These are phyloP conservation scores for Scaptomyza polygonia DNA, from an alignment of 2,888 invertebrate species.

Conservation along the genomic window DNA sequence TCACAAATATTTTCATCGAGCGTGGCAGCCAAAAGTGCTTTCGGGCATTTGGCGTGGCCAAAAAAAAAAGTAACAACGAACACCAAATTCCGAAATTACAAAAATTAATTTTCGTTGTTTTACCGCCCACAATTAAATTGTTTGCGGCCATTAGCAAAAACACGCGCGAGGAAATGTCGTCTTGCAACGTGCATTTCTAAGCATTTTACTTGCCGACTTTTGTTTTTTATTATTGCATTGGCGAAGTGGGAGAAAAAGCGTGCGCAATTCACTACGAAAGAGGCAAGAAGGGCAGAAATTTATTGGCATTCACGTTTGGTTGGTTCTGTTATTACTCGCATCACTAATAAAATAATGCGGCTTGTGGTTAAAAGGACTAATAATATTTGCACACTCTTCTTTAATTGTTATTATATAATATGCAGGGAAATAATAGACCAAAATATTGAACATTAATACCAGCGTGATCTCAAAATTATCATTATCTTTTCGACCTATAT, in stretches of 20 bases:
- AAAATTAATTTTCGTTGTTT: conserved; percentile 29
- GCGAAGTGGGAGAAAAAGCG: not conserved
- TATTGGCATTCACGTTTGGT: conserved; percentile 14
- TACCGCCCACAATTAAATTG: conserved; percentile 56
- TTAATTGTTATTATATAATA: not conserved
- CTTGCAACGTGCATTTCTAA: conserved; percentile 17
- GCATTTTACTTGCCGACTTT: conserved; percentile 6
- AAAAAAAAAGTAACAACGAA: conserved; percentile 34
- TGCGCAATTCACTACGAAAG: not conserved
- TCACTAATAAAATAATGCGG: conserved; percentile 25
- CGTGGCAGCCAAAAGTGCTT: conserved; percentile 45
- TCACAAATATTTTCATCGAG: conserved; percentile 35
- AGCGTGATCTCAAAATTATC: no score
- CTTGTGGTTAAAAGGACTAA: conserved; percentile 7
- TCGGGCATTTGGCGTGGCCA: conserved; percentile 28
- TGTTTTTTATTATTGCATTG: conserved; percentile 7
- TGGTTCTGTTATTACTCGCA: conserved; percentile 11
- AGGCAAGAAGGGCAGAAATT: conserved; percentile 9
- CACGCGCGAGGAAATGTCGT: conserved; percentile 35
- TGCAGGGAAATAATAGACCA: no score
- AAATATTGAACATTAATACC: no score
- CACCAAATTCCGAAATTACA: conserved; percentile 28
- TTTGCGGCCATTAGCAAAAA: conserved; percentile 43
- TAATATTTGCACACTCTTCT: not conserved
- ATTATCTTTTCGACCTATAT: no score